Evolutionary conservation across 2,797 vertebrate genomes (phyloP).

Genomic region (Lepilemur septentrionalis): DNA sequence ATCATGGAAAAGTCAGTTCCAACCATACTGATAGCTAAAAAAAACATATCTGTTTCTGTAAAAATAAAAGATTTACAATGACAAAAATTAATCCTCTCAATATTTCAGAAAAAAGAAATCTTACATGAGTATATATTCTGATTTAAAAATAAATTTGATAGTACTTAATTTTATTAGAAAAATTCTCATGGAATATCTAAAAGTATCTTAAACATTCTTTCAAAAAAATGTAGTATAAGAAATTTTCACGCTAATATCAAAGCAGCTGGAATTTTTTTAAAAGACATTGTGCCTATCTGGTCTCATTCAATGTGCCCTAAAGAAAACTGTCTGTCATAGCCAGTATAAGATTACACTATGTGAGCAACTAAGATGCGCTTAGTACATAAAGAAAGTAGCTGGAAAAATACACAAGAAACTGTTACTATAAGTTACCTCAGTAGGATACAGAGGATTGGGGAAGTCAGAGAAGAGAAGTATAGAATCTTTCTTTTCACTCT

Average conservation of each 20-base stretch:
- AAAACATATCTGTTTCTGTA: slow-evolving; percentile 98
- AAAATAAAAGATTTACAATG: slow-evolving; percentile 43
- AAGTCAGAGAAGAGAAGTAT: not conserved
- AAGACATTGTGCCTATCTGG: not conserved
- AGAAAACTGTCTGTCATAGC: not conserved
- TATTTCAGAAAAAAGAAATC: slow-evolving; percentile 2
- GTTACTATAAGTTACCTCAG: not conserved
- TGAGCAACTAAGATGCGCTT: not conserved
- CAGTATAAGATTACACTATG: not conserved
- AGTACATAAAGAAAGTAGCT: not conserved
- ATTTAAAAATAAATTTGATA: slow-evolving; percentile 47
- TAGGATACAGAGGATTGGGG: not conserved
- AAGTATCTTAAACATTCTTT: not conserved
- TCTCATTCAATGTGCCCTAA: not conserved
- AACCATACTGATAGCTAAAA: slow-evolving; percentile 97
- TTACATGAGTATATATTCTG: not conserved
- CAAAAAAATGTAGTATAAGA: not conserved
- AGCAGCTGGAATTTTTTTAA: not conserved
- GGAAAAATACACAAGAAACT: not conserved
- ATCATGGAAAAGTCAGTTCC: slow-evolving; percentile 99
- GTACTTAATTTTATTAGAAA: slow-evolving; percentile 18
- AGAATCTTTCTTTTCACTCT: not conserved
- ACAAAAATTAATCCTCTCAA: slow-evolving; percentile 45
- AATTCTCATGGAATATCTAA: not conserved
- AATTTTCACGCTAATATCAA: not conserved